Percentiles rank a stretch among this genome's conserved stretches.
These are phyloP conservation scores for Potamarius usumacintae DNA, from an alignment of 2,113 vertebrate genomes.

Conservation along the genomic window DNA sequence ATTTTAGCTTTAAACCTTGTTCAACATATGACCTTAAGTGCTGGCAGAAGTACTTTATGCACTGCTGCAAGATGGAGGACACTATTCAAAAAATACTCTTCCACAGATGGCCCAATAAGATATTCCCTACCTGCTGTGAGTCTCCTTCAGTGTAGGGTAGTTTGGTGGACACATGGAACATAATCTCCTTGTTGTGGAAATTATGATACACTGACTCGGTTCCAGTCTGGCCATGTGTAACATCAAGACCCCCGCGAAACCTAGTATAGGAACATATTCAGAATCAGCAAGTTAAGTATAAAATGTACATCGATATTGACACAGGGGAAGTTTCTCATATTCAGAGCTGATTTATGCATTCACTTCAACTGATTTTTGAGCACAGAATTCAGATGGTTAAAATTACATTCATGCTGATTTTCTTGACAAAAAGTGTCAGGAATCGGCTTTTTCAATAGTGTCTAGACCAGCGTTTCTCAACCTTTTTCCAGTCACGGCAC, in stretches of 20 bases:
- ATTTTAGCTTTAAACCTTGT: not conserved
- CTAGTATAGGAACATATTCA: slow-evolving; percentile 62
- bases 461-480: too few relatives aligned
- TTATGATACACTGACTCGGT: slow-evolving; percentile 87
- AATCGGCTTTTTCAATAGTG: not conserved
- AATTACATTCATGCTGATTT: not conserved
- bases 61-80: not conserved
- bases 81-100: not conserved
- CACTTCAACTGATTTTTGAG: not conserved
- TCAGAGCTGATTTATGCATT: not conserved
- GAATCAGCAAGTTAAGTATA: not conserved
- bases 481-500: too few relatives aligned
- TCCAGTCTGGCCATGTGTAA: slow-evolving; percentile 93
- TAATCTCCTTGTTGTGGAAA: slow-evolving; percentile 95
- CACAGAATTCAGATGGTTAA: not conserved
- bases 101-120: slow-evolving; percentile 1
- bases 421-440: not conserved
- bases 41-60: not conserved
- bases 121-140: slow-evolving; percentile 83
- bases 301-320: not conserved
- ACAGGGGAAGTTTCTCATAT: not conserved
- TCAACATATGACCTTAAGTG: not conserved
- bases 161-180: slow-evolving; percentile 98
- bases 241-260: slow-evolving; percentile 92
- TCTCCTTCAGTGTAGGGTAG: slow-evolving; percentile 96